Conservation (phyloP, 2,888 invertebrate genomes). For the Chelonus formosanus region DNA sequence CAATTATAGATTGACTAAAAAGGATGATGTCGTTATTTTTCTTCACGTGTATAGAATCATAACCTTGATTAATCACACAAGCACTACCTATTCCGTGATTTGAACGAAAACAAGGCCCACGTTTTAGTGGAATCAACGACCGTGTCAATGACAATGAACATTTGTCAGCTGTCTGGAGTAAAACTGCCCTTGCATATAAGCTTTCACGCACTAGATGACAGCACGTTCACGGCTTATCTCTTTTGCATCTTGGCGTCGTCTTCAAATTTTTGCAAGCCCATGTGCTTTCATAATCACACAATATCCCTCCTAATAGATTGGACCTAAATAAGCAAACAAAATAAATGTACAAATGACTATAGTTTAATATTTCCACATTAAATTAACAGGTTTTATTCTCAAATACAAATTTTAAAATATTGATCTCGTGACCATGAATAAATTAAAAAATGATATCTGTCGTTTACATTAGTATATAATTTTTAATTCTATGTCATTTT, state of each 20-base stretch:
- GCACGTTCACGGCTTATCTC: background rate
- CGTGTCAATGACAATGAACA: slow-evolving; percentile 7
- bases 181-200: background rate
- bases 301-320: no score
- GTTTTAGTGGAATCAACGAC: slow-evolving; percentile 14
- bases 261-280: no score
- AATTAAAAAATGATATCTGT: no score
- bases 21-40: background rate
- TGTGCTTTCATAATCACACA: no score
- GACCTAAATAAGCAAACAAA: no score
- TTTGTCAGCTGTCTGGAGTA: slow-evolving; percentile 9
- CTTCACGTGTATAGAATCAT: slow-evolving; percentile 7
- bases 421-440: no score
- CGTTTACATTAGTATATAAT: no score
- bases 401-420: no score
- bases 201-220: slow-evolving; percentile 21
- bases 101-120: slow-evolving; percentile 8
- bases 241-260: background rate
- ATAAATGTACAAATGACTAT: no score
- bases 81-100: background rate
- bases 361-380: no score
- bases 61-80: slow-evolving; percentile 2
- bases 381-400: no score
- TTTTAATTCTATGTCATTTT: no score
- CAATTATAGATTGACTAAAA: background rate